phyloP scores from a whole-genome alignment of 2,113 vertebrate genomes.

The Poeciliopsis occidentalis region DNA sequence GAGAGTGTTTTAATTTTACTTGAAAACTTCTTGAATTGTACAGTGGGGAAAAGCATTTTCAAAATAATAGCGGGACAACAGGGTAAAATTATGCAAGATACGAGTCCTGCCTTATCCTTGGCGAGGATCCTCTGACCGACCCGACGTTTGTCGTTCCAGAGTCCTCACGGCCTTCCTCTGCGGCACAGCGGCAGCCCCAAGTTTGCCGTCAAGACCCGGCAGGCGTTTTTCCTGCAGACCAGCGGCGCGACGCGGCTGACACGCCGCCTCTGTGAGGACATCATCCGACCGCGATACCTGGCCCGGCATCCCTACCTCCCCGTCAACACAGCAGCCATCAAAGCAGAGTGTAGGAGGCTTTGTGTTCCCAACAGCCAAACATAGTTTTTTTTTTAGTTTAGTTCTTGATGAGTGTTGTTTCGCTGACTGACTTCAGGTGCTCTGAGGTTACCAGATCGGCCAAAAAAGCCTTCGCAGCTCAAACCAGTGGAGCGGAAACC shows the following conservation, averaged over 20 bases:
- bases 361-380: neutral
- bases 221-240: slow-evolving; percentile 96
- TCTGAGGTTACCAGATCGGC: slow-evolving; percentile 87
- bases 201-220: slow-evolving; percentile 95
- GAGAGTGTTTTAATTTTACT: no score
- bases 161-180: slow-evolving; percentile 88
- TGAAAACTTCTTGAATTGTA: no score
- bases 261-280: slow-evolving; percentile 92
- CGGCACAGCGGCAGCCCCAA: slow-evolving; percentile 94
- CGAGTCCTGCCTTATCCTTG: no score
- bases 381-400: no score
- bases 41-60: no score
- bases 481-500: slow-evolving; percentile 91
- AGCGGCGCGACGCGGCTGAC: slow-evolving; percentile 88
- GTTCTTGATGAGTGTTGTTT: neutral
- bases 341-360: slow-evolving; percentile 90
- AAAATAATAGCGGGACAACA: no score
- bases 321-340: slow-evolving; percentile 94
- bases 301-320: slow-evolving; percentile 92
- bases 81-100: no score
- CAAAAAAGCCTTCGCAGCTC: slow-evolving; percentile 85
- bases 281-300: slow-evolving; percentile 87
- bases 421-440: slow-evolving; percentile 81
- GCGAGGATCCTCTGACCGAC: neutral
- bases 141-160: slow-evolving; percentile 72